These are phyloP conservation scores for Heliconius ethilla DNA, from an alignment of 2,888 invertebrate species.

Conservation along the genomic window DNA sequence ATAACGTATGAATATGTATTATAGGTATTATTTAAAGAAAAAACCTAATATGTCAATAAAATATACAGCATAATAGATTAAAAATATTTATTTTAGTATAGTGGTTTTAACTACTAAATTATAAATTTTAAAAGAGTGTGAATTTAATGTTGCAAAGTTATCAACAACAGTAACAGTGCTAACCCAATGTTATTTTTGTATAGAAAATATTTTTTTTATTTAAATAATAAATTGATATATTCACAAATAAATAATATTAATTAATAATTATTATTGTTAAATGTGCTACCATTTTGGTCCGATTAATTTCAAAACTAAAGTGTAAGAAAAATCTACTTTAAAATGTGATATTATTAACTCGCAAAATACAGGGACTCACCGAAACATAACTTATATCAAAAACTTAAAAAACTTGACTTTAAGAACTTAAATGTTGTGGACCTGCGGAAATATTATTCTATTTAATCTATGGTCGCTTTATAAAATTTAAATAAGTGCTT, in stretches of 20 bases:
- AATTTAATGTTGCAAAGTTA: not conserved
- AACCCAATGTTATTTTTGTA: slow-evolving; percentile 1
- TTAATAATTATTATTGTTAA: slow-evolving; percentile 15
- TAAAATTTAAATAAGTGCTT: not conserved
- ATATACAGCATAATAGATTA: not conserved
- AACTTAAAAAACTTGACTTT: slow-evolving; percentile 52
- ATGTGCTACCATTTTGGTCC: slow-evolving; percentile 48
- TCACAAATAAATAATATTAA: not conserved
- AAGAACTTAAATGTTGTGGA: slow-evolving; percentile 73
- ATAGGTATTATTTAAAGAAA: too few species aligned
- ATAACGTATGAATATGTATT: too few species aligned
- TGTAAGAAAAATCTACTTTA: slow-evolving; percentile 20
- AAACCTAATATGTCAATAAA: not conserved
- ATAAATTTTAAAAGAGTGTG: not conserved
- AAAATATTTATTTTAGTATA: not conserved
- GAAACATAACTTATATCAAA: slow-evolving; percentile 54
- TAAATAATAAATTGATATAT: not conserved
- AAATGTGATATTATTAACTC: slow-evolving; percentile 44
- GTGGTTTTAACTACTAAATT: not conserved
- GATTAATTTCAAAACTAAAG: slow-evolving; percentile 40
- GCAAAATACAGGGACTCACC: slow-evolving; percentile 61
- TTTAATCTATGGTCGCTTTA: slow-evolving; percentile 37
- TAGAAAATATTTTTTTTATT: not conserved
- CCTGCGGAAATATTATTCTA: slow-evolving; percentile 69
- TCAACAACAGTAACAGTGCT: not conserved